A percentile compares a stretch with the other conserved stretches of the same genome.
Conservation (phyloP, 2,113 vertebrate species). For the Hypomesus transpacificus region DNA sequence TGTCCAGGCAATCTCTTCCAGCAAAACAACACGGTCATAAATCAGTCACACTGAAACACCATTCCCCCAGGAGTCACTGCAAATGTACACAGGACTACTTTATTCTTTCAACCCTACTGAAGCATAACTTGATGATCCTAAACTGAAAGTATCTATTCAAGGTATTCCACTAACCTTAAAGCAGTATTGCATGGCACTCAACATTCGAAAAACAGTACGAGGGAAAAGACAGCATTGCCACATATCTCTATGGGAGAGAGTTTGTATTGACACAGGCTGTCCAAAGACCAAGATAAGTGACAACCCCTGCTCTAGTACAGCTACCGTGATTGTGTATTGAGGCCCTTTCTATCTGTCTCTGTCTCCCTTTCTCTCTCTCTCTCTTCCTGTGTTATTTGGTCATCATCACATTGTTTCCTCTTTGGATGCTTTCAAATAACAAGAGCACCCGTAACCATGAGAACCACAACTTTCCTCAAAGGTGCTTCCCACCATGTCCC, state of each 20-base stretch:
- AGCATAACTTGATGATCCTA: not conserved
- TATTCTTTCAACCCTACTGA: not conserved
- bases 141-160: no score
- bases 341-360: conserved; percentile 25
- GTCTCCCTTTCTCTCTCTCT: conserved; percentile 38
- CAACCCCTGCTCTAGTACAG: not conserved
- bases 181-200: no score
- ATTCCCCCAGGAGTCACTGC: not conserved
- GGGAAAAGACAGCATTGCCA: no score
- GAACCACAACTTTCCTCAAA: no score
- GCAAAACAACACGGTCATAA: conserved; percentile 49
- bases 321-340: not conserved
- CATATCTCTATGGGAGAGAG: no score
- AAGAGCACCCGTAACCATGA: no score
- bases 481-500: no score
- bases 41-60: conserved; percentile 14
- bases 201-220: no score
- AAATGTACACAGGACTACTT: not conserved
- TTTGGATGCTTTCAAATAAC: not conserved
- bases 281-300: no score
- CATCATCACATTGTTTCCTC: conserved; percentile 10
- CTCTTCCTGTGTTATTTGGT: conserved; percentile 30
- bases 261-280: no score
- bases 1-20: conserved; percentile 34
- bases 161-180: no score